Evolutionary conservation across 2,888 invertebrate species (phyloP).

Genomic region (Scaptomyza parva): DNA sequence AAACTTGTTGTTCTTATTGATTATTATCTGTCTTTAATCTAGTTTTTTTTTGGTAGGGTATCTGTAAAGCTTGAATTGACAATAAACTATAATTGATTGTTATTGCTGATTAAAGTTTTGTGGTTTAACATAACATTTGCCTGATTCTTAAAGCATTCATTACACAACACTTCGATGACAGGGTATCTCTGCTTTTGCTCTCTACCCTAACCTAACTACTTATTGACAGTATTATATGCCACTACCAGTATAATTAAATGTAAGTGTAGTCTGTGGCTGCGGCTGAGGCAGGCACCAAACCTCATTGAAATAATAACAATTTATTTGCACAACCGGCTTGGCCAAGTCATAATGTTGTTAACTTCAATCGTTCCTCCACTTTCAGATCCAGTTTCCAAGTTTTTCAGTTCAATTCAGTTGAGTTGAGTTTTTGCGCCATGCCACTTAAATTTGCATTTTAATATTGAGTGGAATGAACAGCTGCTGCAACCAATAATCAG

Average conservation of each 20-base stretch:
- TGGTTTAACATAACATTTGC: too few species aligned
- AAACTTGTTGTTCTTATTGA: background rate
- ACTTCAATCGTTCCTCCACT: constrained; percentile 2
- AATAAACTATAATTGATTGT: background rate
- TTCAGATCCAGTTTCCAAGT: constrained; percentile 37
- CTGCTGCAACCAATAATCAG: constrained; percentile 30
- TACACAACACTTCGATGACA: constrained; percentile 2
- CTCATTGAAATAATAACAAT: constrained; percentile 72
- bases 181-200: constrained; percentile 17
- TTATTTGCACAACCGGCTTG: constrained; percentile 61
- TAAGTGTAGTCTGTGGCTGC: constrained; percentile 51
- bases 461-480: constrained; percentile 40
- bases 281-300: constrained; percentile 29
- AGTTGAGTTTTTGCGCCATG: constrained; percentile 47
- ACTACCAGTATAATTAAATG: constrained; percentile 61
- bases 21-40: constrained; percentile 8
- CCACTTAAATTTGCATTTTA: constrained; percentile 80
- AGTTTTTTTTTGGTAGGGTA: background rate
- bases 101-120: background rate
- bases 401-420: constrained; percentile 43
- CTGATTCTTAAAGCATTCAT: background rate
- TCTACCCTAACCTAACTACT: constrained; percentile 4
- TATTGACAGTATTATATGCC: background rate
- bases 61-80: background rate
- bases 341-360: constrained; percentile 18